Evolutionary conservation across 64 coral and sea anemone species (phyloP), one percentile per base, ranked within the genome.

Genomic region (Pocillopora verrucosa): DNA sequence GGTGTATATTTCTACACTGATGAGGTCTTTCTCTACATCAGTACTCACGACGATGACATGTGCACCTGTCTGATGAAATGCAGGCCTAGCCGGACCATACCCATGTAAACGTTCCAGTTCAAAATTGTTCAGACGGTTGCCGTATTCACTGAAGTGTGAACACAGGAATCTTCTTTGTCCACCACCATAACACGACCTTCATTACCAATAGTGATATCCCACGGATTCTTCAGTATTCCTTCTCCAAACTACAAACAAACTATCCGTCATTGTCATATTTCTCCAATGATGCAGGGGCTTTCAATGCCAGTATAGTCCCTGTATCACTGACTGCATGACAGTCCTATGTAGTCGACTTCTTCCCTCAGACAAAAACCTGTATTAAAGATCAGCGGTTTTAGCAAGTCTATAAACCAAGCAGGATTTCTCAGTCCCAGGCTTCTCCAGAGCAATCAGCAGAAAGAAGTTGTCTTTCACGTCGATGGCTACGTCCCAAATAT

Each of bases 181-280:
- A 86, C 16, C 19, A 93, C 58, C 78, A 93, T 70, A 41, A 93
- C 34, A 17, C 41, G 86, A 22, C 78, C 69, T 75, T 88, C 72
- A 73, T 38, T 70, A 75, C 69, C n/a, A 82, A 59, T 35, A 84
- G 70, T 78, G 70, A 86, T 86, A 77, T 58, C 59, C 9, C 1
- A 1, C 25, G 45, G 58, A 5, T 16, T 20, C 60, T 69, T 58
- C 1, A 93, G 68, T 78, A 34, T 35, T 36, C 41, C 79, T 10
- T 36, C 1, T 76, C 79, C 87, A 89, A 93, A 45, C 11, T 68
- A 22, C 80, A 9, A 83, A 62, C 61, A 62, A 62, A 62, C 61
- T 62, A 1, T 62, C 61, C 61, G 11, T 62, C 61, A 62, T 2
- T 17, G 12, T 62, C 61, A 62, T 62, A 62, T 17, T 17, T 1